Percentiles rank a stretch among this genome's conserved stretches.
Evolutionary conservation across 2,797 vertebrate species (phyloP).

Genomic region (Siniperca scherzeri): DNA sequence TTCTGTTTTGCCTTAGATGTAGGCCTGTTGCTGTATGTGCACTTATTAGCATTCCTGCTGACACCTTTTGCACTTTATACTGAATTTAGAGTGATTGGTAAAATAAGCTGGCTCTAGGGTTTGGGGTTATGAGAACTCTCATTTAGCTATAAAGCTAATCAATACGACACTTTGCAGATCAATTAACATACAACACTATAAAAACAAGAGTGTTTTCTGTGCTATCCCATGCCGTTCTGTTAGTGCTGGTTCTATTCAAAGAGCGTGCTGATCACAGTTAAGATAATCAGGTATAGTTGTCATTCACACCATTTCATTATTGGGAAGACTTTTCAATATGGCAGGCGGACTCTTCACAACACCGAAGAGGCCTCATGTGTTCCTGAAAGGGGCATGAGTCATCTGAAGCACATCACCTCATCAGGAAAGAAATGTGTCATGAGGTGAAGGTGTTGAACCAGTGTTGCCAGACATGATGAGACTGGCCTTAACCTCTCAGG

Average conservation of each 20-base stretch:
- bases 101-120: neutral
- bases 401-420: slow-evolving; percentile 39
- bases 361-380: slow-evolving; percentile 39
- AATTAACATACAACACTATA: neutral
- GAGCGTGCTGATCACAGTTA: neutral
- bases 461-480: slow-evolving; percentile 37
- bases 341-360: slow-evolving; percentile 47
- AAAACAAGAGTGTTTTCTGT: neutral
- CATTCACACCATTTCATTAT: slow-evolving; percentile 52
- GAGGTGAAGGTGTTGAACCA: slow-evolving; percentile 49
- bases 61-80: slow-evolving; percentile 19
- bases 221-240: neutral
- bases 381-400: slow-evolving; percentile 33
- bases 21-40: slow-evolving; percentile 42
- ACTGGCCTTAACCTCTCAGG: slow-evolving; percentile 39
- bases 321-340: slow-evolving; percentile 54
- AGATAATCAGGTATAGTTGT: neutral
- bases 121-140: slow-evolving; percentile 5
- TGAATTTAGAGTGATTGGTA: slow-evolving; percentile 18
- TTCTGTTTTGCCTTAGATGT: slow-evolving; percentile 39
- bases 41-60: slow-evolving; percentile 30
- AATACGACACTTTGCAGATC: slow-evolving; percentile 14
- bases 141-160: slow-evolving; percentile 11
- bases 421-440: slow-evolving; percentile 54
- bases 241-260: neutral